Evolutionary conservation across 2,113 vertebrate genomes (phyloP).

Genomic region (Garra rufa): DNA sequence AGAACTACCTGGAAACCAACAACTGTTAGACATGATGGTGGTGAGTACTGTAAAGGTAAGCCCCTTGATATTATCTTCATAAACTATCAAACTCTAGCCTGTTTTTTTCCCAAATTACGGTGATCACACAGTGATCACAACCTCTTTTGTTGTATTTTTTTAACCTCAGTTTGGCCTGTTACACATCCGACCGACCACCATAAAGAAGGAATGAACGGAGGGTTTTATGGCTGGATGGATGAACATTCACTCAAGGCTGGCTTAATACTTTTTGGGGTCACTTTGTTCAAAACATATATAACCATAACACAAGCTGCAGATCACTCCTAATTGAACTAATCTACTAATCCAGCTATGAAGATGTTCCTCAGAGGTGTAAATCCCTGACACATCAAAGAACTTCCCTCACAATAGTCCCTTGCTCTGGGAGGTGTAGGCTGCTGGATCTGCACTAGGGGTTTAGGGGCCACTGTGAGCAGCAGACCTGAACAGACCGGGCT

Average conservation of each 20-base stretch:
- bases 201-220: neutral
- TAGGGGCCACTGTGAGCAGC: conserved; percentile 39
- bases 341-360: conserved; percentile 29
- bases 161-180: conserved; percentile 6
- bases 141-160: neutral
- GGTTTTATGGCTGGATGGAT: neutral
- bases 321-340: neutral
- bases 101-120: neutral
- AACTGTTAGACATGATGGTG: neutral
- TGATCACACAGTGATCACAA: neutral
- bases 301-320: neutral
- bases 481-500: conserved; percentile 38
- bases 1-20: neutral
- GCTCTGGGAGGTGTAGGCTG: conserved; percentile 3
- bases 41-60: too few species aligned
- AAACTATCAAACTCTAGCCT: neutral
- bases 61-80: too few species aligned
- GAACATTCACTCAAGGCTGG: neutral
- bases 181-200: neutral
- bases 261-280: neutral
- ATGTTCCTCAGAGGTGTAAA: conserved; percentile 41
- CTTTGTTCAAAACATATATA: conserved; percentile 12
- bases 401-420: neutral
- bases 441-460: conserved; percentile 2
- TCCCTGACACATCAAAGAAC: conserved; percentile 34